A percentile compares a stretch with the other conserved stretches of the same genome.
phyloP scores from a whole-genome alignment of 2,797 vertebrate genomes.

The Garrulus glandarius region DNA sequence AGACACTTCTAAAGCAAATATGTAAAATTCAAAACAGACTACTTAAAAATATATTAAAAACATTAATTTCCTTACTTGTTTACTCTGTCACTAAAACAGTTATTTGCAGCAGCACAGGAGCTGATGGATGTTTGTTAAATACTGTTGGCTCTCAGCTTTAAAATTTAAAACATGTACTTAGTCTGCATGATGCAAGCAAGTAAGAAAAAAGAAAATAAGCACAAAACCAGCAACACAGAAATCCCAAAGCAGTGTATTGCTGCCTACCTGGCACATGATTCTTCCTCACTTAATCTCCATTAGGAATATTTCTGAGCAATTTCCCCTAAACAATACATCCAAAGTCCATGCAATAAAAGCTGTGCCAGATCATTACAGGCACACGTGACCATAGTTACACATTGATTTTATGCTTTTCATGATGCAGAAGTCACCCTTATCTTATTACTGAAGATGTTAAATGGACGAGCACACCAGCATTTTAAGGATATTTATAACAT shows the following conservation, averaged over 20 bases:
- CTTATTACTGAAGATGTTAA: background rate
- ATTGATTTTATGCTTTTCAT: constrained; percentile 19
- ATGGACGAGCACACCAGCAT: background rate
- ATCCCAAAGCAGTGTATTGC: background rate
- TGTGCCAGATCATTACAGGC: constrained; percentile 1
- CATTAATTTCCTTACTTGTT: background rate
- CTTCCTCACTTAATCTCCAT: constrained; percentile 19
- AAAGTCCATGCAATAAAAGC: constrained; percentile 51
- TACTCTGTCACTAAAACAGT: background rate
- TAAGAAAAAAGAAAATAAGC: background rate
- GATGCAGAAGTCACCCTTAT: background rate
- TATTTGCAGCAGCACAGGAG: background rate
- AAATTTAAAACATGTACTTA: background rate
- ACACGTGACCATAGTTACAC: constrained; percentile 6
- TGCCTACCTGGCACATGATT: background rate
- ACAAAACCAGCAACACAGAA: background rate
- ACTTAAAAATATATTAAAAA: background rate
- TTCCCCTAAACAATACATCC: constrained; percentile 34
- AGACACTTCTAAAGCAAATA: background rate
- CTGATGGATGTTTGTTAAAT: background rate
- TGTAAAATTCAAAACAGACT: background rate
- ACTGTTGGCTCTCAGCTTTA: background rate
- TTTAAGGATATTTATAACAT: background rate
- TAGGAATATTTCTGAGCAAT: constrained; percentile 38
- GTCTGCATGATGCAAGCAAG: background rate